Evolutionary conservation across 2,797 vertebrate genomes (phyloP), one percentile per base, ranked within the genome.

Genomic region (Hozukius guyotensis): DNA sequence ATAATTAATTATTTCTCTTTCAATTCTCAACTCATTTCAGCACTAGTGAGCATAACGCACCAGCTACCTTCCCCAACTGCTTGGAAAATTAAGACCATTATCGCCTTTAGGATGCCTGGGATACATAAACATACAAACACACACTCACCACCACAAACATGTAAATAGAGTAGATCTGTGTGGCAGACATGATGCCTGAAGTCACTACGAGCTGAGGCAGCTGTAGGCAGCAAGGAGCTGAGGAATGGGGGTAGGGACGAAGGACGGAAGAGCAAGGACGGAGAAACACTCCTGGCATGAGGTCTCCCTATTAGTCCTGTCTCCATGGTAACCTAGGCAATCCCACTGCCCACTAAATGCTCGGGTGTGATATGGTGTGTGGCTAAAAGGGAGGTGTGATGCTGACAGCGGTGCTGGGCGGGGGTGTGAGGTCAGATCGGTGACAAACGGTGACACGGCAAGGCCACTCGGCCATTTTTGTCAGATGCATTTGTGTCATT

Each of bases 241-340:
- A 83, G 60, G 46, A 32, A 71, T 52, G 24, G 31, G 31, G 49
- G 68, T 8, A 6, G 34, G 34, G 34, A 77, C 42, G 49, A 27
- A 60, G 60, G 38, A n/a, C 64, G 16, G 52, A 75, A 66, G 78
- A 70, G 61, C 36, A 34, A 83, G 84, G 46, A 88, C 20, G 36
- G 32, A 83, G 77, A 67, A 70, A 74, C 65, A 42, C 76, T 86
- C 74, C 83, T 77, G 56, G 84, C 82, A 87, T 88, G 80, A 84
- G 85, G 91, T 90, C 88, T 91, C 78, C 84, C 75, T 79, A 84
- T 92, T 87, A 91, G 88, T 75, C 60, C 78, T 81, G 87, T 93
- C 88, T 90, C 93, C 87, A 90, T 94, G 88, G 93, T 73, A 92
- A 93, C 92, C 70, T 42, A 70, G 73, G 78, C 70, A 88, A 80